Percentiles rank a stretch among this genome's conserved stretches.
Conservation (phyloP, 2,888 invertebrate genomes). For the Microctonus brassicae region DNA sequence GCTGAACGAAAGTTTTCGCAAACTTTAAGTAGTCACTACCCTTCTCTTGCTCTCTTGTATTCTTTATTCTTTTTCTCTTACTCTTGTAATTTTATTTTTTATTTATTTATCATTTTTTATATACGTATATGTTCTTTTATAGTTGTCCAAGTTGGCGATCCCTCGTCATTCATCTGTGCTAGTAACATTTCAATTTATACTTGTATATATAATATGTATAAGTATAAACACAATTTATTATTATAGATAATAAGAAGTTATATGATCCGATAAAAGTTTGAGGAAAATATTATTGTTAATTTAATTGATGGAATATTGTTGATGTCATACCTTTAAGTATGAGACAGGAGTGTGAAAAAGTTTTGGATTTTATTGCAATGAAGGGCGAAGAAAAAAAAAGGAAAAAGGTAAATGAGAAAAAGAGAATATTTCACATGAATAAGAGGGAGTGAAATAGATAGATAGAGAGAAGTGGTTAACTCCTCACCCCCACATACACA, state of each 20-base stretch:
- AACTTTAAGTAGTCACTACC: conserved; percentile 68
- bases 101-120: not conserved
- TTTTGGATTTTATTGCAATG: conserved; percentile 14
- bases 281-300: conserved; percentile 19
- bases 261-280: too few species aligned
- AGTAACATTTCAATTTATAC: conserved; percentile 4
- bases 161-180: conserved; percentile 25
- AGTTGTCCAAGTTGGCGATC: conserved; percentile 11
- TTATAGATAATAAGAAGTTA: too few species aligned
- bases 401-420: not conserved
- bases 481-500: conserved; percentile 45
- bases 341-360: not conserved
- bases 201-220: conserved; percentile 1
- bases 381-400: not conserved
- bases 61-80: conserved; percentile 28
- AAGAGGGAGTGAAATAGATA: conserved; percentile 41
- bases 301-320: conserved; percentile 28
- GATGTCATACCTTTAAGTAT: conserved; percentile 18
- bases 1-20: conserved; percentile 68
- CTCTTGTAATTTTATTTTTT: conserved; percentile 17
- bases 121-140: not conserved
- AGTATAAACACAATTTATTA: too few species aligned
- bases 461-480: conserved; percentile 41
- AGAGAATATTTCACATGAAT: conserved; percentile 46
- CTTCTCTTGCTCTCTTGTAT: conserved; percentile 42